phyloP scores from a whole-genome alignment of 2,113 vertebrate genomes.

The Tachuris rubrigastra region DNA sequence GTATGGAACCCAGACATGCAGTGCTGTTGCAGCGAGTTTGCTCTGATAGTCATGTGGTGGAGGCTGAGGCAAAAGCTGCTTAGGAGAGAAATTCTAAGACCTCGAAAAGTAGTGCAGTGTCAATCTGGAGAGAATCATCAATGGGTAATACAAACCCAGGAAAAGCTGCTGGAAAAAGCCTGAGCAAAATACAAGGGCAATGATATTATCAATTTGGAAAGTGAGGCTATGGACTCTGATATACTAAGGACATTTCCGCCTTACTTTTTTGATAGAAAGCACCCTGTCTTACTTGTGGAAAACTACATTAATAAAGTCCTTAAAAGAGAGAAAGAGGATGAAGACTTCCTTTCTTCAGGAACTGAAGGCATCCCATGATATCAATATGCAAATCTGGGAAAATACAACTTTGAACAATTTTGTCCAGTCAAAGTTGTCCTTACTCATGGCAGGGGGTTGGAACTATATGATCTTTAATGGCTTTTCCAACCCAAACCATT shows the following conservation, averaged over 20 bases:
- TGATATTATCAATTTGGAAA: neutral
- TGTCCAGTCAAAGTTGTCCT: neutral
- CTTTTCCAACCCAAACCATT: neutral
- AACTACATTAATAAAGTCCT: neutral
- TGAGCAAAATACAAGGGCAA: neutral
- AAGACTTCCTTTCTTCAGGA: neutral
- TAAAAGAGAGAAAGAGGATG: neutral
- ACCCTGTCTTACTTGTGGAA: neutral
- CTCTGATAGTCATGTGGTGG: fast-evolving
- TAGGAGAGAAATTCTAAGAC: neutral
- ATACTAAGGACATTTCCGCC: neutral
- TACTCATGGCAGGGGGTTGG: neutral
- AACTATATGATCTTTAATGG: neutral
- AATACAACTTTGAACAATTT: neutral
- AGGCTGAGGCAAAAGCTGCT: neutral
- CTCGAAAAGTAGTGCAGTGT: neutral
- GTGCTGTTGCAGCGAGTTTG: neutral
- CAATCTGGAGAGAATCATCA: neutral
- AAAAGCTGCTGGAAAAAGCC: neutral
- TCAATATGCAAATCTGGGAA: neutral
- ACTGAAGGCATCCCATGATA: neutral
- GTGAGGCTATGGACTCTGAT: neutral
- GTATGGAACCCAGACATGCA: neutral
- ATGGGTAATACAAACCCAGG: neutral
- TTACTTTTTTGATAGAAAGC: neutral